These are phyloP conservation scores for Papilio gigon DNA, from an alignment of 2,888 invertebrate species.

Conservation along the genomic window DNA sequence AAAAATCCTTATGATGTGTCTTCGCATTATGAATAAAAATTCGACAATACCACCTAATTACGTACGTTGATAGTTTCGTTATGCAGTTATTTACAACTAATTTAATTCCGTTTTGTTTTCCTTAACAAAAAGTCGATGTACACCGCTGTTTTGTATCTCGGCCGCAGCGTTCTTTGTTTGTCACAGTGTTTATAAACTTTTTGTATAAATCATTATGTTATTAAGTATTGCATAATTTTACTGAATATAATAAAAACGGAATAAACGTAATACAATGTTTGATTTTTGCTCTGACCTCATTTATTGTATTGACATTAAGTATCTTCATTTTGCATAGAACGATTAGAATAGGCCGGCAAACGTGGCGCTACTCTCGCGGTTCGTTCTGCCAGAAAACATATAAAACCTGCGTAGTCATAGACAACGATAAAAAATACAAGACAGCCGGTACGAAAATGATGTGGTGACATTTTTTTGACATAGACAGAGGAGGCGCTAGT, in stretches of 20 bases:
- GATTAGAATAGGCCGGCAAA: no score
- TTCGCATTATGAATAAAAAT: slow-evolving; percentile 49
- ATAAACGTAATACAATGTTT: no score
- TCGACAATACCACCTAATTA: slow-evolving; percentile 44
- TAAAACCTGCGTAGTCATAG: no score
- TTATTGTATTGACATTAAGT: no score
- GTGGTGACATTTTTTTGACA: no score
- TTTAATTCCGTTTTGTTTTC: slow-evolving; percentile 50
- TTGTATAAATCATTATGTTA: slow-evolving; percentile 1
- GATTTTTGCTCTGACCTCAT: no score
- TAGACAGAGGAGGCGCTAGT: no score
- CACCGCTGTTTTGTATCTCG: slow-evolving; percentile 37
- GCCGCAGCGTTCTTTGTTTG: slow-evolving; percentile 27
- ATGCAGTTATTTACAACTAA: slow-evolving; percentile 43
- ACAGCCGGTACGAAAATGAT: no score
- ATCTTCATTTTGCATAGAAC: no score
- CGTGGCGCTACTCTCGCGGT: no score
- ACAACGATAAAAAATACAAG: no score
- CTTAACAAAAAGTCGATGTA: slow-evolving; percentile 45
- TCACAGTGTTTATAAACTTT: slow-evolving; percentile 13
- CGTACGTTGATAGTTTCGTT: slow-evolving; percentile 41
- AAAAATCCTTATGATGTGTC: slow-evolving; percentile 52
- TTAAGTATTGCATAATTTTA: neutral
- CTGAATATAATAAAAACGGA: slow-evolving; percentile 6
- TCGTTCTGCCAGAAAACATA: no score